Percentiles rank a stretch among this genome's conserved stretches.
Evolutionary conservation across 1,140 invertebrate genomes (phyloP).

Genomic region (Leptoteleia sp.): DNA sequence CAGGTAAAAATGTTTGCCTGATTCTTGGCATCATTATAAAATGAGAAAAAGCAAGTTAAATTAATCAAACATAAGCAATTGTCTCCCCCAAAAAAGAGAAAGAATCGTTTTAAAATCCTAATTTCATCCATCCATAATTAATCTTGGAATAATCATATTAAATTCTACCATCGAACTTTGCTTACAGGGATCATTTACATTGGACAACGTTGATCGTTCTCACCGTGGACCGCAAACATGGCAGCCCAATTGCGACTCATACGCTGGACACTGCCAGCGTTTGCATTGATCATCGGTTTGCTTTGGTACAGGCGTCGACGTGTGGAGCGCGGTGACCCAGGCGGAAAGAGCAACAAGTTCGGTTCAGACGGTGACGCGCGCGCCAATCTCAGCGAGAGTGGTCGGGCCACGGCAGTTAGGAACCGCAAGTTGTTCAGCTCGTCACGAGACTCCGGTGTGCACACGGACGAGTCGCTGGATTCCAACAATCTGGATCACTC

Average conservation of each 20-base stretch:
- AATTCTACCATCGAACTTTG: too few species aligned
- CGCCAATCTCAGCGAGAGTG: conserved; percentile 4
- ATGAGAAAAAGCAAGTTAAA: too few species aligned
- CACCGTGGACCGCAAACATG: conserved; percentile 78
- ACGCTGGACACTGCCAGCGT: conserved; percentile 79
- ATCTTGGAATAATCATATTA: too few species aligned
- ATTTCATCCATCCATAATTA: too few species aligned
- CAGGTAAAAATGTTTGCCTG: too few species aligned
- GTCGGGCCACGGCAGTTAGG: too few species aligned
- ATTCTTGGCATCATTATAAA: too few species aligned
- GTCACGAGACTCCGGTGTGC: background rate
- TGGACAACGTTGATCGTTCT: conserved; percentile 37
- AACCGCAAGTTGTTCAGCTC: background rate
- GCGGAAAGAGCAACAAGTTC: conserved; percentile 69
- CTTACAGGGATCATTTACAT: conserved; percentile 21
- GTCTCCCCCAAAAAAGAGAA: too few species aligned
- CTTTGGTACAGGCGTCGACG: conserved; percentile 81
- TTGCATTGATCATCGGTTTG: conserved; percentile 77
- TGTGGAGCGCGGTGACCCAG: conserved; percentile 79
- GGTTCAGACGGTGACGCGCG: conserved; percentile 31
- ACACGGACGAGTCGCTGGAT: background rate
- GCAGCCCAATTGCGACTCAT: conserved; percentile 71
- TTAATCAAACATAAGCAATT: too few species aligned
- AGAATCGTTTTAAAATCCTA: too few species aligned
- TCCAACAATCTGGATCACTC: background rate